Conservation (phyloP, 2,113 vertebrate species). For the Leucosticte australis region DNA sequence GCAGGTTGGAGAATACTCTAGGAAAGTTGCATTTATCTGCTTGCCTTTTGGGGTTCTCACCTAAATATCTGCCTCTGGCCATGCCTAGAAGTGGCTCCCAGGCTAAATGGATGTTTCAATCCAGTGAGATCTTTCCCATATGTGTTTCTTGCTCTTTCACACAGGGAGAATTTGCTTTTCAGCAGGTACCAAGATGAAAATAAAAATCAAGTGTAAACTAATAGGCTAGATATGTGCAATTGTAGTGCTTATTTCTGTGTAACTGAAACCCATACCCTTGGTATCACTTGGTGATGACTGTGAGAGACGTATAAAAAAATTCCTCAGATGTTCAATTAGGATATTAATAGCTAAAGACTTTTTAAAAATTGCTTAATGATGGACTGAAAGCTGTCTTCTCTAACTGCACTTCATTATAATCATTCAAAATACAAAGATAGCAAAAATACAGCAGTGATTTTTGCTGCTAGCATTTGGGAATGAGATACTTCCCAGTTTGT, state of each 20-base stretch:
- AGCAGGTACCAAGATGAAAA: not conserved
- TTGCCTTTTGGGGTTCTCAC: not conserved
- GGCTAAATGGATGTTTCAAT: not conserved
- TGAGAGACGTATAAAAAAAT: not conserved
- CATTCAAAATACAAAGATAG: not conserved
- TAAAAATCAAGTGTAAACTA: not conserved
- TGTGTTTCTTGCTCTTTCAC: not conserved
- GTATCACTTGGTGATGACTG: rapidly evolving
- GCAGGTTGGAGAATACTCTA: not conserved
- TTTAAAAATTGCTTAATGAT: not conserved
- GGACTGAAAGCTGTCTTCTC: not conserved
- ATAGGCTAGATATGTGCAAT: not conserved
- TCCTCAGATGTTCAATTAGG: not conserved
- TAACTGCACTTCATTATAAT: not conserved
- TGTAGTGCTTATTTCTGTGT: not conserved
- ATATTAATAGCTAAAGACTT: not conserved
- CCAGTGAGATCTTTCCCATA: not conserved
- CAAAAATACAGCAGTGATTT: not conserved
- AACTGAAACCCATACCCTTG: not conserved
- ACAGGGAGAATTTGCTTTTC: not conserved
- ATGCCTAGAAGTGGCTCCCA: not conserved
- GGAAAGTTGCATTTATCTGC: not conserved
- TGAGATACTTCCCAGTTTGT: not conserved
- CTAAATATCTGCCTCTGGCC: not conserved
- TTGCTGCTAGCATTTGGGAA: not conserved